These are phyloP conservation scores for Trichoplax adhaerens DNA, from an alignment of 37 sponge, comb jelly and placozoan genomes.

Conservation along the genomic window DNA sequence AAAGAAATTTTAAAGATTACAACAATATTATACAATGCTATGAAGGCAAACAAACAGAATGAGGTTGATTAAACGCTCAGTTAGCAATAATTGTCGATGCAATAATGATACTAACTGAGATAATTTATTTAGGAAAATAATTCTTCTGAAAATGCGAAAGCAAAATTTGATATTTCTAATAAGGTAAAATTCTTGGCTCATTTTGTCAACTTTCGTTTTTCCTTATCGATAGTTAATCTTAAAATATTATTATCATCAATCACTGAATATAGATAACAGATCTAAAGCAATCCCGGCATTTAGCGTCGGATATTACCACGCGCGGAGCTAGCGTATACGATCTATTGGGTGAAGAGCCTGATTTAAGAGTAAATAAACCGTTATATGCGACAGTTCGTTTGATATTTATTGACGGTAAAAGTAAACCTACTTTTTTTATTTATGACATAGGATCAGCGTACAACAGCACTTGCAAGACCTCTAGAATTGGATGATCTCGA, in stretches of 20 bases:
- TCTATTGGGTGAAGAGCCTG: conserved; percentile 71
- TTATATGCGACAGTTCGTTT: not conserved
- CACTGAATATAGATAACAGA: conserved; percentile 39
- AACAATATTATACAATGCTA: conserved; percentile 68
- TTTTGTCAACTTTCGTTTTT: conserved; percentile 2
- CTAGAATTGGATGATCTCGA: conserved; percentile 80
- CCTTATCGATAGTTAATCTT: conserved; percentile 5
- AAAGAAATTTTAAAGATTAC: conserved; percentile 88
- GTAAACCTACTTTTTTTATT: not conserved
- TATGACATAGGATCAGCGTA: conserved; percentile 35
- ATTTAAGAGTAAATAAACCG: conserved; percentile 36
- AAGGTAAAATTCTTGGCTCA: conserved; percentile 12
- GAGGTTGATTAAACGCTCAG: not conserved
- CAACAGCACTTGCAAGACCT: conserved; percentile 38
- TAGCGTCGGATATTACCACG: conserved; percentile 82
- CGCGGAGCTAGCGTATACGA: conserved; percentile 79
- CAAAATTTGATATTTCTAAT: conserved; percentile 16
- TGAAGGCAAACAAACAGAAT: conserved; percentile 25
- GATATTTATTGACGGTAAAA: no score
- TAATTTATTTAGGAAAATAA: not conserved
- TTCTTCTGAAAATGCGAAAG: conserved; percentile 2
- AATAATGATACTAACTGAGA: not conserved
- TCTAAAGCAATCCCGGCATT: conserved; percentile 71
- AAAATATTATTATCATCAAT: not conserved
- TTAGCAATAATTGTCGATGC: not conserved